Evolutionary conservation across 2,113 vertebrate genomes (phyloP), one percentile per base, ranked within the genome.

Genomic region (Pterocles orientalis): DNA sequence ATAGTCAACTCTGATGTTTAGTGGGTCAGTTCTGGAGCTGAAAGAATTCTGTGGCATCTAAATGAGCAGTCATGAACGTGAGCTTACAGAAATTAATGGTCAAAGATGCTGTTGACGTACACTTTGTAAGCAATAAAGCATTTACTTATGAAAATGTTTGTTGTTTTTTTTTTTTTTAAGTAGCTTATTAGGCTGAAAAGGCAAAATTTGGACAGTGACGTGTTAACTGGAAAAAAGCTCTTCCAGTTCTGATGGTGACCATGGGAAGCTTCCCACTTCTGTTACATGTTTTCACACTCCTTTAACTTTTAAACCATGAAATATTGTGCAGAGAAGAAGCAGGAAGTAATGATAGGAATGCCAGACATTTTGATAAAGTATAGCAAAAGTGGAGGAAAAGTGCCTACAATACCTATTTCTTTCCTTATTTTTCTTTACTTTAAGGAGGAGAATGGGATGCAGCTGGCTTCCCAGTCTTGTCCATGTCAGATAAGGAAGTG

Each of bases 311-410:
- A 57, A 93, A 62, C 81, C 68, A 43, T 96, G 84, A 82, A 65
- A 58, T 90, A 72, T 29, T 88, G 5, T 23, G 8, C 77, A 84
- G 91, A 91, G 68, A 92, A 73, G 53, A 56, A 92, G 70, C 28
- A 65, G 36, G 51, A 95, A 64, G 48, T 57, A 92, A 57, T 85
- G 76, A 36, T 50, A 92, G 83, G 62, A 97, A 95, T 91, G 50
- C 7, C 69, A 81, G 81, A 60, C 19, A 29, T 89, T 97, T 94
- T 93, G 77, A 62, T 56, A 88, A 88, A 82, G 36, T 65, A 53
- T 12, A 76, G 34, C 21, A 77, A 24, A 39, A 53, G 25, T 53
- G 23, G 10, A 93, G 51, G 18, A 72, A 23, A 57, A 93, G 20
- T 73, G 10, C 51, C 12, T 73, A 16, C 14, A n/a, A 23, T 66